Base-by-base conservation (phyloP, 2,797 vertebrate species). In the Oophaga sylvatica region DNA sequence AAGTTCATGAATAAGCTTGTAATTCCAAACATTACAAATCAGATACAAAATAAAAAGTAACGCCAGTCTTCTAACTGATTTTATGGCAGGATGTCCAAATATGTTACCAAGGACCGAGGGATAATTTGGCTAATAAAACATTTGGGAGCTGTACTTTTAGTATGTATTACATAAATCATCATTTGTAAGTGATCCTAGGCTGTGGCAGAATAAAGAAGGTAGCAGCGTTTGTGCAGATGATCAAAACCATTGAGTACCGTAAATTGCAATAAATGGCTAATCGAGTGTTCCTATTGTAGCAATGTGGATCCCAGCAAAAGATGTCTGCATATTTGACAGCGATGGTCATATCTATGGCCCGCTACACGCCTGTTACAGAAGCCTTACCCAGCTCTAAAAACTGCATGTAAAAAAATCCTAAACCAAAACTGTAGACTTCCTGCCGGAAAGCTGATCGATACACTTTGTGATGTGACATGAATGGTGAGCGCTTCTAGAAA, bases 271-370 rank as follows among this genome's bases (percentile, higher is more conserved):
- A 76, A 76, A 22, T 13, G 6, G 48, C 73, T 26, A 76, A 76
- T 76, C 73, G 56, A 56, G 45, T 48, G 48, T 76, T 76, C 73
- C 73, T 76, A 76, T 76, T 76, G 73, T 76, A 59, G 73, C 20
- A 26, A 56, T 56, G 26, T 56, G 48, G 48, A 76, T 76, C 48
- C 45, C 16, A 76, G 73, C 12, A 20, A 76, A 75, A 75, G n/a
- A 56, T 26, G 56, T 76, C 73, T 7, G 73, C 22, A 53, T 76
- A 22, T 76, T 16, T 56, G 12, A 56, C n/a, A 48, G 4, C 22
- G 48, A 76, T 5, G 20, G 20, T 56, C 41, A n/a, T 75, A 15
- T 76, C 73, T 56, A 9, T 26, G 45, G 48, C 45, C 13, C n/a
- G 5, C 73, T 56, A 76, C 15, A 53, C 26, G 48, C 22, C n/a